phyloP scores from a whole-genome alignment of 2,888 invertebrate species.

The Spilarctia lutea region DNA sequence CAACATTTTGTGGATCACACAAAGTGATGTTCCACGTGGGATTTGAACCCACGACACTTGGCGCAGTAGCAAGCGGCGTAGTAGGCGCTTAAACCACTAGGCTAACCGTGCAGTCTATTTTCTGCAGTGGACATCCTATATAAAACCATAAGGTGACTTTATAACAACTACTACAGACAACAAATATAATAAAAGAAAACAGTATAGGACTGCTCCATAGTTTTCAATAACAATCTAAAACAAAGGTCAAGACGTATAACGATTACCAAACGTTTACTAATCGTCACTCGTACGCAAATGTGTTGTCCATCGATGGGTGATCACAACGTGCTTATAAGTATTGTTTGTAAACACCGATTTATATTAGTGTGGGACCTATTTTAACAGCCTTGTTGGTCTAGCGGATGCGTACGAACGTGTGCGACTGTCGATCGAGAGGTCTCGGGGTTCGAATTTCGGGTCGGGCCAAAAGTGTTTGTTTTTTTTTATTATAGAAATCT shows the following conservation, averaged over 20 bases:
- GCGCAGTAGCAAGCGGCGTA: no score
- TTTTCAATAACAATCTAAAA: slow-evolving; percentile 15
- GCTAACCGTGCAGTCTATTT: no score
- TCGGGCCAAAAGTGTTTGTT: no score
- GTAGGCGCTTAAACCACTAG: no score
- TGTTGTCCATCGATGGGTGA: slow-evolving; percentile 32
- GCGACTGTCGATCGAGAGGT: no score
- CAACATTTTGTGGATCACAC: no score
- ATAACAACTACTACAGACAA: not conserved
- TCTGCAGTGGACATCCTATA: not conserved
- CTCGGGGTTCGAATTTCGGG: no score
- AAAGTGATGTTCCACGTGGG: no score
- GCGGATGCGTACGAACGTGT: no score
- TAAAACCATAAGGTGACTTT: not conserved
- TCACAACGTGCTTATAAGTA: slow-evolving; percentile 22
- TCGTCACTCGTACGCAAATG: slow-evolving; percentile 45
- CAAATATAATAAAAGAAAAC: not conserved
- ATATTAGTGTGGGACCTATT: not conserved
- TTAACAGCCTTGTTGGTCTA: no score
- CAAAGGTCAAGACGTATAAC: slow-evolving; percentile 36
- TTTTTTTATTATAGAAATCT: no score
- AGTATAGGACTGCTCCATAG: slow-evolving; percentile 30
- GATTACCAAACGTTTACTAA: slow-evolving; percentile 22
- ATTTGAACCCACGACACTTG: no score
- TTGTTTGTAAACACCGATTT: slow-evolving; percentile 23